These are phyloP conservation scores for Taenioides sp. DNA, from an alignment of 2,797 vertebrate species.

Conservation along the genomic window DNA sequence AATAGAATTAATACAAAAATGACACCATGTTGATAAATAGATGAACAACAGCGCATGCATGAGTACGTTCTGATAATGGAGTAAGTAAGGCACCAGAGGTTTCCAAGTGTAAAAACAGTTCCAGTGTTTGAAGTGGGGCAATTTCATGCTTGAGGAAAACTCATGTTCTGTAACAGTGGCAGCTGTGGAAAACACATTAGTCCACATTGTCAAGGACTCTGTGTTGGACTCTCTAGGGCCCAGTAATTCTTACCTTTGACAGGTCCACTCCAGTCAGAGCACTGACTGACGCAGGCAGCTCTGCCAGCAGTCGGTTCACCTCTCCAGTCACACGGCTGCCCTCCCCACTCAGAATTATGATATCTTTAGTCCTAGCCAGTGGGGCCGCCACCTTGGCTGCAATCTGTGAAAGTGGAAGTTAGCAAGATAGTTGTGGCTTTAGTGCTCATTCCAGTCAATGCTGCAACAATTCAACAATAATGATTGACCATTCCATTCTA, in stretches of 20 bases:
- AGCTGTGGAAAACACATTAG: background rate
- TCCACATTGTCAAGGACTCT: background rate
- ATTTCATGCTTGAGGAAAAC: background rate
- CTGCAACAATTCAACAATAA: no score
- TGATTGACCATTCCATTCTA: no score
- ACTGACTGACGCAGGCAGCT: slow-evolving; percentile 87
- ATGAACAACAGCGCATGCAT: background rate
- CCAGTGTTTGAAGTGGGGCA: background rate
- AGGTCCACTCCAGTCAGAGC: slow-evolving; percentile 92
- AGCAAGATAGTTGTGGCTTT: no score
- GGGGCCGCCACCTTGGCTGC: slow-evolving; percentile 88
- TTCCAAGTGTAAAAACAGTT: background rate
- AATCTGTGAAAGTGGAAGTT: slow-evolving; percentile 75
- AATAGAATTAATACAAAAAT: background rate
- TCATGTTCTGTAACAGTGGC: background rate
- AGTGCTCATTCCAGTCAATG: no score
- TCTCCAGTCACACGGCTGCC: slow-evolving; percentile 77
- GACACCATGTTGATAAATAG: background rate
- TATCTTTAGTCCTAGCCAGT: slow-evolving; percentile 87
- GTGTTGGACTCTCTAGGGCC: background rate
- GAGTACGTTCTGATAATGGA: background rate
- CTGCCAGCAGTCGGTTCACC: slow-evolving; percentile 87
- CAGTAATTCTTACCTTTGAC: slow-evolving; percentile 80
- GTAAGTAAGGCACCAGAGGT: slow-evolving; percentile 3
- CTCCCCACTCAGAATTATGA: slow-evolving; percentile 90